A percentile compares a stretch with the other conserved stretches of the same genome.
Evolutionary conservation across 2,113 vertebrate genomes (phyloP).

Genomic region (Addax nasomaculatus): DNA sequence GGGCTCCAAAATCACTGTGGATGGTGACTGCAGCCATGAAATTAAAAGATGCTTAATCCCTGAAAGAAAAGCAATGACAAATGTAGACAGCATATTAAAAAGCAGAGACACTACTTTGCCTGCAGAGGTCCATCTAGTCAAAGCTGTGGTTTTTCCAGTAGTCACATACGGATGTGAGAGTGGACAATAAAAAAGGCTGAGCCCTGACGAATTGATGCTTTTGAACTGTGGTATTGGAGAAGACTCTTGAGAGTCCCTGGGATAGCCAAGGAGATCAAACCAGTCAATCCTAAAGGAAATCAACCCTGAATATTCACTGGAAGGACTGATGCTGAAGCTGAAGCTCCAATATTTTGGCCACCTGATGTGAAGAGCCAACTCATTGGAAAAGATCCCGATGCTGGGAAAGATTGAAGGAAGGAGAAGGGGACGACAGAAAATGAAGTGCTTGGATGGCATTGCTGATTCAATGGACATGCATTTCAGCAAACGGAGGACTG

Average conservation of each 20-base stretch:
- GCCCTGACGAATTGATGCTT: not conserved
- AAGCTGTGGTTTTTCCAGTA: not conserved
- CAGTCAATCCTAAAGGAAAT: not conserved
- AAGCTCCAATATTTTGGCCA: not conserved
- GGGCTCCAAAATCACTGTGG: not conserved
- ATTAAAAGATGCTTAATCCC: not conserved
- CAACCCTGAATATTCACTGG: not conserved
- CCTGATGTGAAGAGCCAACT: not conserved
- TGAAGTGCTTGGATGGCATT: not conserved
- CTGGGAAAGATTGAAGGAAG: not conserved
- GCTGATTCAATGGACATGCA: not conserved
- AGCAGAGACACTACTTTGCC: not conserved
- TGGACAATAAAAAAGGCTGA: not conserved
- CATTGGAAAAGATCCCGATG: not conserved
- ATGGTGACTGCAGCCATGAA: not conserved
- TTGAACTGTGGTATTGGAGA: not conserved
- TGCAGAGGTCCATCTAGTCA: not conserved
- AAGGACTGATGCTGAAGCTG: not conserved
- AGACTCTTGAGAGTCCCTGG: not conserved
- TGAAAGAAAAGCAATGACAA: not conserved
- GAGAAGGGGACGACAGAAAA: not conserved
- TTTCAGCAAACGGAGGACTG: not conserved
- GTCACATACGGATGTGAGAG: not conserved
- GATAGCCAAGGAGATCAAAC: not conserved
- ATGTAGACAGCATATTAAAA: not conserved